Base-by-base conservation (phyloP, 2,888 invertebrate species). In the Cactoblastis cactorum region DNA sequence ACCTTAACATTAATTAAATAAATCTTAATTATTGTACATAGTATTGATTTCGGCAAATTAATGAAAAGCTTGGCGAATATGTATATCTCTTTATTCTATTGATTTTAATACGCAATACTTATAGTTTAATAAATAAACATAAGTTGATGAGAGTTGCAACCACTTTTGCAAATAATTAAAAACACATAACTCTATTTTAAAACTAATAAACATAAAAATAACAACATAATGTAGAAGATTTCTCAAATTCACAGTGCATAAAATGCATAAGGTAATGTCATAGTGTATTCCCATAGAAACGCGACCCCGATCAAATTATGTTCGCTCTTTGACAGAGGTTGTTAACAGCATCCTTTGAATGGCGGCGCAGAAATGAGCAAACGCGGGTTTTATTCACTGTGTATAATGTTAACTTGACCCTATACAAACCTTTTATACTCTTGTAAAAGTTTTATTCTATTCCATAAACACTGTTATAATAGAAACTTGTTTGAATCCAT, bases 271-370 rank as follows among this genome's bases (percentile, higher is more conserved):
- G 24, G 37, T 35, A 63, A 59, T 63, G 70, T 37, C 71, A 76
- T 80, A 79, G 71, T 65, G 68, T 62, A 76, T 85, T 87, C 83
- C 79, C 82, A 86, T 84, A 87, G 85, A 86, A 86, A 83, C 64
- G 73, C 71, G 79, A 87, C 88, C 89, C 89, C 78, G 83, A 86
- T 83, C 80, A 84, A 86, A 88, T 88, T 87, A 88, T 89, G 68
- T 82, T 80, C 80, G 86, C 80, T 84, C 83, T 85, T 87, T 89
- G 67, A 86, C 76, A 81, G 76, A 77, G 76, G 83, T 86, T 89
- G 89, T 89, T 89, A 89, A 89, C 89, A 87, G 86, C 85, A 83
- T 85, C 85, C 82, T 71, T 80, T 87, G 77, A 86, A 87, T 82
- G 65, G 80, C 67, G 79, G 68, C 81, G 79, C 77, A 79, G 75